Base-by-base conservation (phyloP, 1,140 invertebrate genomes). In the Pentalonia nigronervosa region DNA sequence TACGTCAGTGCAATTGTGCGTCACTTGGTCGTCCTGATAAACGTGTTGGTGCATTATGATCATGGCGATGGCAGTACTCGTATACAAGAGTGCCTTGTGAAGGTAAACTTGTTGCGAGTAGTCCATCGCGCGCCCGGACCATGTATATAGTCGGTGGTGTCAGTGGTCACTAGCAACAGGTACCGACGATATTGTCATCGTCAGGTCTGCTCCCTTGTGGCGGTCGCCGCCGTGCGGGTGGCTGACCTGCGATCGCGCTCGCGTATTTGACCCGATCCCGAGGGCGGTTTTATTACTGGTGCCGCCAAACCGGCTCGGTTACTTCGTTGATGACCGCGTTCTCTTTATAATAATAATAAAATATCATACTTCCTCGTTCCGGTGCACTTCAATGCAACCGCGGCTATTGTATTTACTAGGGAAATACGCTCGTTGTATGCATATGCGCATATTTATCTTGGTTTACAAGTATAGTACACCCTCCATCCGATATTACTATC, bases 1-100 rank as follows among this genome's bases (percentile, higher is more conserved):
- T n/a, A 76, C 86, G 30, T 25, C 47, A 20, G 30, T 87, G 47
- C 45, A 48, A 87, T 87, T 47, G 88, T n/a, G 36, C 34, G 88
- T 86, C 17, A 87, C 25, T 48, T 47, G 81, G 81, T 53, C 81
- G 91, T 67, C 81, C 81, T n/a, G 91, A 48, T 86, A 93, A 86
- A 86, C 91, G 91, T 93, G 91, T 45, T 20, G 81, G 91, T 93
- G 81, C 91, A 34, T 84, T 93, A 93, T 93, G 91, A 93, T 93
- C 7, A 41, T 50, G 53, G 1, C 81, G n/a, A 30, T 30, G n/a
- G 91, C 34, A 8, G 53, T 76, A 76, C 47, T 48, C 30, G 45
- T 30, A 30, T 21, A 60, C 21, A 21, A 90, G 48, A 93, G 91
- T 84, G 81, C 91, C 91, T 93, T 93, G 91, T 93, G 91, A 93